Evolutionary conservation across 2,888 invertebrate species (phyloP).

Genomic region (Tanaodytes sp.): DNA sequence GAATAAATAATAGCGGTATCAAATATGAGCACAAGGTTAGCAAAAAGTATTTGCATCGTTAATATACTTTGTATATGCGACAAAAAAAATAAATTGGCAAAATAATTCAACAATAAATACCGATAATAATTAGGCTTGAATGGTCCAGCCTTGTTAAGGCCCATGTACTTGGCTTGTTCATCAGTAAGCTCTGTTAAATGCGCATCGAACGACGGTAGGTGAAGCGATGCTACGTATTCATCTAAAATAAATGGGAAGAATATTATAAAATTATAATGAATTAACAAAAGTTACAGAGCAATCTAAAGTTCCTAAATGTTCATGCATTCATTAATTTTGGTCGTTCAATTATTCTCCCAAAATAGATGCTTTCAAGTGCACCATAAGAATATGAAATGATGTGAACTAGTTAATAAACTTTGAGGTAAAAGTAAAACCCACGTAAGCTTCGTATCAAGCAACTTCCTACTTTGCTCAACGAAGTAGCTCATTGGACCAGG

Average conservation of each 20-base stretch:
- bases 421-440: no score
- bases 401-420: no score
- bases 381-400: no score
- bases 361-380: no score
- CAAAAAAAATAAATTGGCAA: no score
- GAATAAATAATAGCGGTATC: constrained; percentile 21
- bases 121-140: constrained; percentile 99
- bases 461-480: no score
- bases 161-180: constrained; percentile 98
- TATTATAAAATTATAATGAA: neutral
- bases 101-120: constrained; percentile 74
- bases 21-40: constrained; percentile 31
- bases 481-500: no score
- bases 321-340: no score
- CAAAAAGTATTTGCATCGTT: constrained; percentile 8
- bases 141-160: constrained; percentile 97
- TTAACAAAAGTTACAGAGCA: neutral
- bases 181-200: constrained; percentile 96
- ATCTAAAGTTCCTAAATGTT: no score
- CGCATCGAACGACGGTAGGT: constrained; percentile 97
- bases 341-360: no score
- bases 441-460: no score
- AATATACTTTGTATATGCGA: no score
- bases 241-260: constrained; percentile 77
- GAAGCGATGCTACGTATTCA: constrained; percentile 97